Evolutionary conservation across 1,140 invertebrate genomes (phyloP), one percentile per base, ranked within the genome.

Genomic region (Megathymus violae): DNA sequence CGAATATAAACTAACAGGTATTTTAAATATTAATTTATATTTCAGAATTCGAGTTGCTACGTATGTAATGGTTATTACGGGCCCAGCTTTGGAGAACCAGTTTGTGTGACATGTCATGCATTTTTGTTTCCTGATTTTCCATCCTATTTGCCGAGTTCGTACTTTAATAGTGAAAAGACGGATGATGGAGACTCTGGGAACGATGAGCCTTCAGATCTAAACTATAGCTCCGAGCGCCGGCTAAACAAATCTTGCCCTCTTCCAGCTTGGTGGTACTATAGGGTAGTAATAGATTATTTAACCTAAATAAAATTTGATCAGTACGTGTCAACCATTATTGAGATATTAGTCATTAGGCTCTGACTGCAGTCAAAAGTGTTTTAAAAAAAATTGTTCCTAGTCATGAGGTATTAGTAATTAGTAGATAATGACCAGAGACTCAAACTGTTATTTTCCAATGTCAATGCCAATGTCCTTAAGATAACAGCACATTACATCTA

Each of bases 111-210:
- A 0, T 99, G 98, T 78, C 98, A 99, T 88, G 93, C 96, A 47
- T 98, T 98, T 91, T 86, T 99, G 3, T 98, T 96, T 83, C 95
- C 96, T 4, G 94, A 96, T 82, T 95, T 97, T 71, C 93, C 96
- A 3, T 93, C 92, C 38, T 82, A 91, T 62, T 69, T 93, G 31
- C 92, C 93, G 67, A 92, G 93, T 46, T 93, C 94, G 46, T 94
- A 93, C 67, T 89, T 91, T 69, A 88, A 74, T 61, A 91, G 86
- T 70, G 90, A 97, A 93, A 96, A 97, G 91, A 96, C 95, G 13
- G 97, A 97, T 83, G 97, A 97, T 74, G 96, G 96, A 77, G 97
- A 98, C 82, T 98, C 97, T 0, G 97, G 97, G 2, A 98, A 97
- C 82, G 97, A 98, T 83, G 97, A 98, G 82, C 97, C 97, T n/a